Evolutionary conservation across 2,113 vertebrate genomes (phyloP), one percentile per base, ranked within the genome.

Genomic region (Pycnonotus jocosus): DNA sequence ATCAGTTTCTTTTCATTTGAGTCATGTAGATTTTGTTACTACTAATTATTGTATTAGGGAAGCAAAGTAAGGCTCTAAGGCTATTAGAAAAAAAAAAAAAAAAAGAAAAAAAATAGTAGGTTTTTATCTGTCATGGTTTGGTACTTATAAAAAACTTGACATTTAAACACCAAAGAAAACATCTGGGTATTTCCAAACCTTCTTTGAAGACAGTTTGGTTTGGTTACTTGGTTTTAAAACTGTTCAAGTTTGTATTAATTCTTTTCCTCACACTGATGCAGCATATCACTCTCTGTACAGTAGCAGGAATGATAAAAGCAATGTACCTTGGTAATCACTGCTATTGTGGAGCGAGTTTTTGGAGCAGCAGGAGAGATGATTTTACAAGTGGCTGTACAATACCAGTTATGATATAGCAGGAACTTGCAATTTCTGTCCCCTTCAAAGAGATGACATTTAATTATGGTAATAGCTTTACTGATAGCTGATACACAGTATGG

Each of bases 361-460:
- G 84, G 95, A 97, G 85, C 97, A 96, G 96, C 97, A 76, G 98
- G 97, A 97, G 96, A 97, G 95, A 86, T 78, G 80, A 81, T 96
- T 97, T 97, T 90, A 91, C 87, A 97, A 94, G 97, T 97, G 96
- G 72, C 88, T 95, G 70, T 97, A 83, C 91, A 95, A 96, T 97
- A 81, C 85, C 84, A 74, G 89, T 77, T 97, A 91, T 93, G 94
- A 88, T 96, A 95, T 71, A 94, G 94, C 89, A 90, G 91, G 91
- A 97, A 96, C 95, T 87, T 93, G 86, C 90, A 96, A 80, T 96
- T 93, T 95, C 87, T 88, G 58, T 78, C 91, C 86, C 88, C 88
- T 96, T 96, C 71, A 44, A 94, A 97, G 86, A 95, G 93, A 95
- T 91, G 94, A 92, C 95, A 94, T 97, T 98, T 98, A 98, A 97